Percentiles rank a stretch among this genome's conserved stretches.
Conservation (phyloP, 92 coral and sea anemone species). For the Galaxea fascicularis region DNA sequence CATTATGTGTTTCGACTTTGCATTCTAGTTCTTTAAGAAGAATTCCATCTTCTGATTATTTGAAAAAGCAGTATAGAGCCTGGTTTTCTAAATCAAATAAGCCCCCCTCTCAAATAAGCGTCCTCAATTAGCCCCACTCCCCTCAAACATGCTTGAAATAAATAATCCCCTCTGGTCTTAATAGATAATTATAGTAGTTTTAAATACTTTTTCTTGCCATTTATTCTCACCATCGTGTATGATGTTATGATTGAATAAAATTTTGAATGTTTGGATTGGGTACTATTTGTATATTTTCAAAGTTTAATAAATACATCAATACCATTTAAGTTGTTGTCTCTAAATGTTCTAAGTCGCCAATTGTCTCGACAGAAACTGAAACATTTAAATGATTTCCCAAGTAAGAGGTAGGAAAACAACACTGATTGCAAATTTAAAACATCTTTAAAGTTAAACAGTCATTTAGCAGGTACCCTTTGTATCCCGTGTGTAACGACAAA, state of each 20-base stretch:
- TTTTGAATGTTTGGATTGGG: constrained; percentile 6
- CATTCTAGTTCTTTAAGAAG: neutral
- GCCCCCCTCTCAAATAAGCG: neutral
- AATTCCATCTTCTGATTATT: neutral
- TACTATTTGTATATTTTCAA: constrained; percentile 13
- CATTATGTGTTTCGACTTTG: constrained; percentile 1
- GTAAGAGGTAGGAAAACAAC: constrained; percentile 13
- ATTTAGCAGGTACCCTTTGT: neutral
- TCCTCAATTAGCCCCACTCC: neutral
- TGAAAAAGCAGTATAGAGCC: neutral
- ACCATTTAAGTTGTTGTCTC: neutral
- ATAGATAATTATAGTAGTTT: constrained; percentile 13
- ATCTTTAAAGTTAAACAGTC: neutral
- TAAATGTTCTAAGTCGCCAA: neutral
- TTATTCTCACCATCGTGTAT: constrained; percentile 1
- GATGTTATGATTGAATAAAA: neutral
- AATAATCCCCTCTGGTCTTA: neutral
- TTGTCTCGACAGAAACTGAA: neutral
- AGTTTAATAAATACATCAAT: neutral
- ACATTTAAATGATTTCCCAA: constrained; percentile 7
- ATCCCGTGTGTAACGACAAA: neutral
- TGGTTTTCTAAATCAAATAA: neutral
- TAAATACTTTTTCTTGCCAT: constrained; percentile 14
- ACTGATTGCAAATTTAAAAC: constrained; percentile 3
- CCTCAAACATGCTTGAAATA: neutral